phyloP scores from a whole-genome alignment of 2,888 invertebrate genomes.

The Latrodectus elegans region DNA sequence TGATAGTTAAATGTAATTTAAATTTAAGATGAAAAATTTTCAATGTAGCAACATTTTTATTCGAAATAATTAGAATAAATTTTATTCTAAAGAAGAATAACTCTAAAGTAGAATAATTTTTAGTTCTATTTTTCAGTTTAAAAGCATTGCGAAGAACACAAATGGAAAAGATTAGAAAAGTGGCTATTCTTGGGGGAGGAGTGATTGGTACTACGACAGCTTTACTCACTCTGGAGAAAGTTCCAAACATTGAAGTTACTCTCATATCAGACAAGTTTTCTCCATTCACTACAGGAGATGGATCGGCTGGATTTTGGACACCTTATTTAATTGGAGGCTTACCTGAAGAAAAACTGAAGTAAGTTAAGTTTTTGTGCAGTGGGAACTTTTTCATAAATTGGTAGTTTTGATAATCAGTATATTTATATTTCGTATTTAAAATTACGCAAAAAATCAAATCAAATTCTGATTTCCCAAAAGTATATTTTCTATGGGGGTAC shows the following conservation, averaged over 20 bases:
- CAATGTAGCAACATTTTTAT: too few species aligned
- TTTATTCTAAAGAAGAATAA: too few species aligned
- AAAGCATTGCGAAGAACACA: neutral
- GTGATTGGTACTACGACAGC: slow-evolving; percentile 84
- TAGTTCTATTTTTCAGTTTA: too few species aligned
- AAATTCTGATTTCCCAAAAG: too few species aligned
- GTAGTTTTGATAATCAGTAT: too few species aligned
- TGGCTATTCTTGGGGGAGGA: slow-evolving; percentile 86
- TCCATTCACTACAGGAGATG: slow-evolving; percentile 85
- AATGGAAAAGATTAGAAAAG: slow-evolving; percentile 70
- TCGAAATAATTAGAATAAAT: too few species aligned
- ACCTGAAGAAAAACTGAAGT: slow-evolving; percentile 73
- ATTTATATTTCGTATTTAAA: too few species aligned
- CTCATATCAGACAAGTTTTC: slow-evolving; percentile 82
- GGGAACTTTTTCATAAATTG: neutral
- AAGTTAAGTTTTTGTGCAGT: neutral
- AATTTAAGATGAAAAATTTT: too few species aligned
- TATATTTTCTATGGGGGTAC: too few species aligned
- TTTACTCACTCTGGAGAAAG: slow-evolving; percentile 80
- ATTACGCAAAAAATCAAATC: too few species aligned
- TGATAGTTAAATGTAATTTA: too few species aligned
- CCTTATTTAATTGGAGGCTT: slow-evolving; percentile 81
- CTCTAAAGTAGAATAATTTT: too few species aligned
- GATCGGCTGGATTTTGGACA: slow-evolving; percentile 85
- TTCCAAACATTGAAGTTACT: slow-evolving; percentile 79